A percentile compares a stretch with the other conserved stretches of the same genome.
Evolutionary conservation across 2,888 invertebrate species (phyloP).

Genomic region (Augiades crinisus): DNA sequence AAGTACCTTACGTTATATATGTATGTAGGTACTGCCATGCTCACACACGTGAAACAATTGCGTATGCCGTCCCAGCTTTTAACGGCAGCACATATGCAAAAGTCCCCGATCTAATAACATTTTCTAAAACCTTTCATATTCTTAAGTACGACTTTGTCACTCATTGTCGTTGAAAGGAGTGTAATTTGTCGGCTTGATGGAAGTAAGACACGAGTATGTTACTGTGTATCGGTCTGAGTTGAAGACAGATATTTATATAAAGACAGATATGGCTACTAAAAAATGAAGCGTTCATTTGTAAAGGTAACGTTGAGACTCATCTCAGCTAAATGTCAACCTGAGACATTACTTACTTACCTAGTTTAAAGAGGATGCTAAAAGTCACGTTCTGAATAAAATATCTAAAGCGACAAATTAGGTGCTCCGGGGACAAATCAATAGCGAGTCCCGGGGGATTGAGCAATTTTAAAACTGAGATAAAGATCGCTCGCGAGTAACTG

Average conservation of each 20-base stretch:
- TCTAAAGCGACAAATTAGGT: slow-evolving; percentile 67
- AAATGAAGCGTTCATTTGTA: slow-evolving; percentile 5
- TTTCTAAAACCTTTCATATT: slow-evolving; percentile 67
- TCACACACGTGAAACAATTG: slow-evolving; percentile 47
- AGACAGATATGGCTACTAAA: too few relatives aligned
- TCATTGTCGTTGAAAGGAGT: slow-evolving; percentile 53
- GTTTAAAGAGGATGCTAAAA: slow-evolving; percentile 49
- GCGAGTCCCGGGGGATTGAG: slow-evolving; percentile 68
- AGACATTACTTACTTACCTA: slow-evolving; percentile 35
- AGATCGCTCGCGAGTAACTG: slow-evolving; percentile 69
- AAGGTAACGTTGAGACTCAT: slow-evolving; percentile 12
- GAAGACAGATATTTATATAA: slow-evolving; percentile 7
- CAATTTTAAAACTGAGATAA: slow-evolving; percentile 81
- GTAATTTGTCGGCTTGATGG: slow-evolving; percentile 49
- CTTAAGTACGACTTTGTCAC: slow-evolving; percentile 53
- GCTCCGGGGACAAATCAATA: slow-evolving; percentile 75
- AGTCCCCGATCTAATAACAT: slow-evolving; percentile 62
- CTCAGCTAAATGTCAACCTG: slow-evolving; percentile 30
- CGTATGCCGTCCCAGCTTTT: slow-evolving; percentile 68
- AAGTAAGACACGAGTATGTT: slow-evolving; percentile 25
- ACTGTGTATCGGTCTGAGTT: slow-evolving; percentile 43
- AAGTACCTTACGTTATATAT: slow-evolving; percentile 34
- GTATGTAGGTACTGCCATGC: slow-evolving; percentile 35
- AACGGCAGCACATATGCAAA: slow-evolving; percentile 58
- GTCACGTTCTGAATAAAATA: slow-evolving; percentile 64